Evolutionary conservation across 64 coral and sea anemone genomes (phyloP).

Genomic region (Stylophora pistillata): DNA sequence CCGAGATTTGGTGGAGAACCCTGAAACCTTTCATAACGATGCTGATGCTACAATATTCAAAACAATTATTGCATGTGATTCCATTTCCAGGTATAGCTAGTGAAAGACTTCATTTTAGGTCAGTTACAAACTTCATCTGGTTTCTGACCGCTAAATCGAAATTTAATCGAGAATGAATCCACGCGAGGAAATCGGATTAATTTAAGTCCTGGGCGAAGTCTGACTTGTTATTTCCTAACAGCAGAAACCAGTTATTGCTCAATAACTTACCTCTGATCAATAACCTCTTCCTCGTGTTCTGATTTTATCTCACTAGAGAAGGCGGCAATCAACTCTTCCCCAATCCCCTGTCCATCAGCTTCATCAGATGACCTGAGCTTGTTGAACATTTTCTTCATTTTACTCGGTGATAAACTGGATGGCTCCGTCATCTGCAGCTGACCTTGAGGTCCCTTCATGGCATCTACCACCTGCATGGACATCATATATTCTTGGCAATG

Average conservation of each 20-base stretch:
- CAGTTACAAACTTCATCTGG: too few species aligned
- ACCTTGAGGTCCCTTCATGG: background rate
- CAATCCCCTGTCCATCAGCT: background rate
- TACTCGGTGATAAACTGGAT: background rate
- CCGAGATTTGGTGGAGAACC: too few species aligned
- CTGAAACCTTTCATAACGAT: too few species aligned
- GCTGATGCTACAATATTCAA: too few species aligned
- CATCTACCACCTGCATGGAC: background rate
- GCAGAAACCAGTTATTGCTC: background rate
- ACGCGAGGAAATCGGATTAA: background rate
- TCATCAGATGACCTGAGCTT: constrained; percentile 26
- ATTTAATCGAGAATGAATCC: too few species aligned
- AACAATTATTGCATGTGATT: too few species aligned
- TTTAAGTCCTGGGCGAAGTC: background rate
- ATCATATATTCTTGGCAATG: background rate
- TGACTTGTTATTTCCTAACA: background rate
- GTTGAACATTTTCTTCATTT: constrained; percentile 11
- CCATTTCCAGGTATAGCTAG: too few species aligned
- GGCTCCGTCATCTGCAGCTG: background rate
- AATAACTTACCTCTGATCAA: constrained; percentile 15
- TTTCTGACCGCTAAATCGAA: too few species aligned
- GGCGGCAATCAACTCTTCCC: constrained; percentile 14
- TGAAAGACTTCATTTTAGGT: too few species aligned
- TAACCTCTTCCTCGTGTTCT: constrained; percentile 6
- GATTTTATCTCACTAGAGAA: constrained; percentile 7